These are phyloP conservation scores for Phylloscopus whistleri DNA, from an alignment of 2,113 vertebrate genomes.

Conservation along the genomic window DNA sequence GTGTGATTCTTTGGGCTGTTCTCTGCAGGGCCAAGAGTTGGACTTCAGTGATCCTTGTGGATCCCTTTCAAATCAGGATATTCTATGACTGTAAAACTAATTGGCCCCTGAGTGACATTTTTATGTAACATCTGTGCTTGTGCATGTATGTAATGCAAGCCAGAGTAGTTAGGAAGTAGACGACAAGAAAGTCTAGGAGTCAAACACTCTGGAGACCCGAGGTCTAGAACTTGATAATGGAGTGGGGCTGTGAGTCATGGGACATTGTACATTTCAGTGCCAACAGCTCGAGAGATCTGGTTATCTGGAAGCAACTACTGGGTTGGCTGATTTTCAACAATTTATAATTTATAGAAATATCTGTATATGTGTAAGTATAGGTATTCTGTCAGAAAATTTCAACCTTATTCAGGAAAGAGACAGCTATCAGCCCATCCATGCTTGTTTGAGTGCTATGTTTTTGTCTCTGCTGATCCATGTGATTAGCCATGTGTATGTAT, in stretches of 20 bases:
- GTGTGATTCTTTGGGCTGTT: not conserved
- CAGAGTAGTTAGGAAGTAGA: not conserved
- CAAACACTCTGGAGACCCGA: not conserved
- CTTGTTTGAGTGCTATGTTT: not conserved
- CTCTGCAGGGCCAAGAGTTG: not conserved
- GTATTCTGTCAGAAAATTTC: not conserved
- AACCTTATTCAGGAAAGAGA: not conserved
- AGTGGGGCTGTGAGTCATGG: not conserved
- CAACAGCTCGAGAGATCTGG: not conserved
- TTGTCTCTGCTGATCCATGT: not conserved
- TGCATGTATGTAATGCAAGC: not conserved
- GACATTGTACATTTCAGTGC: not conserved
- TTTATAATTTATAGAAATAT: not conserved
- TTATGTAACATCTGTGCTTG: not conserved
- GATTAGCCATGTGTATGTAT: not conserved
- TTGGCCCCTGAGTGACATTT: not conserved
- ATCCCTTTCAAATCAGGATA: not conserved
- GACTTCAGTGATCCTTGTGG: not conserved
- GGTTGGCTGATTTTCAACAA: not conserved
- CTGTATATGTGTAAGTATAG: too few relatives aligned
- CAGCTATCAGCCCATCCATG: not conserved
- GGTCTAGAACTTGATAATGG: not conserved
- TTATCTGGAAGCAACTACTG: not conserved
- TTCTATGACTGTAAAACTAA: not conserved
- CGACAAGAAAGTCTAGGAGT: not conserved